Conservation (phyloP, 2,888 invertebrate species). For the Habroteleia sp. region DNA sequence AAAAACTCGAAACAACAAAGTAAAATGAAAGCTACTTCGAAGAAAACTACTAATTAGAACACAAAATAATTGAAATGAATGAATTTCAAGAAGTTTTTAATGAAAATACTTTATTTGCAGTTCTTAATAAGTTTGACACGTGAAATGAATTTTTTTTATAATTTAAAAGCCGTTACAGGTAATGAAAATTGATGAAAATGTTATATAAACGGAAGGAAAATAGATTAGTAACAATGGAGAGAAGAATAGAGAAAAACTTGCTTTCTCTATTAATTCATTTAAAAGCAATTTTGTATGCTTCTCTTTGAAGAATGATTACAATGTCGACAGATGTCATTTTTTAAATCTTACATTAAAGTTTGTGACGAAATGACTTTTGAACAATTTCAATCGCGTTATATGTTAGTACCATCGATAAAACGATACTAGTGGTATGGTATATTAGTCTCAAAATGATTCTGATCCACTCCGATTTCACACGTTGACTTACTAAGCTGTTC, state of each 20-base stretch:
- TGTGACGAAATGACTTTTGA: too few species aligned
- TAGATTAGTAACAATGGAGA: conserved; percentile 48
- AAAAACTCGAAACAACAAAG: too few species aligned
- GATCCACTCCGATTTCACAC: conserved; percentile 65
- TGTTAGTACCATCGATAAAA: conserved; percentile 59
- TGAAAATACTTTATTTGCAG: not conserved
- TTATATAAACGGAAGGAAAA: conserved; percentile 29
- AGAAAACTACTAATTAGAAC: conserved; percentile 1
- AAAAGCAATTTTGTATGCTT: too few species aligned
- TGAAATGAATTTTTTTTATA: conserved; percentile 8
- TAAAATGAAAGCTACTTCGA: too few species aligned
- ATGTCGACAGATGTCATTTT: too few species aligned
- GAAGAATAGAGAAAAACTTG: conserved; percentile 46
- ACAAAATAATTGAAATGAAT: conserved; percentile 5
- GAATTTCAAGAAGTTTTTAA: not conserved
- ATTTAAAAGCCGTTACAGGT: conserved; percentile 14
- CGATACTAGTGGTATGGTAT: conserved; percentile 33
- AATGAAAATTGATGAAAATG: conserved; percentile 25
- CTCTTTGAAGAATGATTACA: not conserved
- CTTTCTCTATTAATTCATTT: too few species aligned
- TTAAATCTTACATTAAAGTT: too few species aligned
- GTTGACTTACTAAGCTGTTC: conserved; percentile 78
- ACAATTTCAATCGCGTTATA: conserved; percentile 55
- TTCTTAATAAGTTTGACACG: not conserved
- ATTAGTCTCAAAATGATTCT: conserved; percentile 60